Conservation (phyloP, 2,113 vertebrate genomes). For the Rousettus leschenaultii region DNA sequence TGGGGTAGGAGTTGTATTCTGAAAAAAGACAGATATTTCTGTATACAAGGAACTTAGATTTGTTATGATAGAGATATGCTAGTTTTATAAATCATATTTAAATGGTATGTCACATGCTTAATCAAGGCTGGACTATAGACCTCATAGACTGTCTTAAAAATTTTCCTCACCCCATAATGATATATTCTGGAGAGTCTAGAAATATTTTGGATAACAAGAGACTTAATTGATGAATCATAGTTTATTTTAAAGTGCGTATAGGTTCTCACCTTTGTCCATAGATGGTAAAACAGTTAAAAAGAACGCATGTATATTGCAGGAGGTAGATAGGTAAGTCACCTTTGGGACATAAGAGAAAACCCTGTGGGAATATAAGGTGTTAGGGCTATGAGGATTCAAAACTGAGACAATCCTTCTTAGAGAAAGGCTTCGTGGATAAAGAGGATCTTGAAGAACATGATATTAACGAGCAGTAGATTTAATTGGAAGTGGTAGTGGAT, state of each 20-base stretch:
- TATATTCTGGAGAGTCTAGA: background rate
- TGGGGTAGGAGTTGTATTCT: background rate
- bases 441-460: background rate
- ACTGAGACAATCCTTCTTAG: background rate
- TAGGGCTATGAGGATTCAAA: background rate
- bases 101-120: background rate
- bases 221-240: background rate
- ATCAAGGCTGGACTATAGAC: background rate
- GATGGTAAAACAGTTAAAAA: background rate
- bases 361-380: background rate
- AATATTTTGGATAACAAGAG: background rate
- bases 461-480: background rate
- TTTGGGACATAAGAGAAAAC: slow-evolving; percentile 12
- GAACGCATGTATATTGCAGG: background rate
- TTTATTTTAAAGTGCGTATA: background rate
- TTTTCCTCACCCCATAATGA: background rate
- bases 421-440: background rate
- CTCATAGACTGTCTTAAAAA: background rate
- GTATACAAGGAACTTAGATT: background rate
- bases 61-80: background rate
- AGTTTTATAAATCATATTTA: background rate
- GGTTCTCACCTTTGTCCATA: background rate
- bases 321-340: background rate
- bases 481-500: background rate
- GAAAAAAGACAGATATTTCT: background rate